Evolutionary conservation across 2,113 vertebrate species (phyloP), one percentile per base, ranked within the genome.

Genomic region (Takifugu flavidus): DNA sequence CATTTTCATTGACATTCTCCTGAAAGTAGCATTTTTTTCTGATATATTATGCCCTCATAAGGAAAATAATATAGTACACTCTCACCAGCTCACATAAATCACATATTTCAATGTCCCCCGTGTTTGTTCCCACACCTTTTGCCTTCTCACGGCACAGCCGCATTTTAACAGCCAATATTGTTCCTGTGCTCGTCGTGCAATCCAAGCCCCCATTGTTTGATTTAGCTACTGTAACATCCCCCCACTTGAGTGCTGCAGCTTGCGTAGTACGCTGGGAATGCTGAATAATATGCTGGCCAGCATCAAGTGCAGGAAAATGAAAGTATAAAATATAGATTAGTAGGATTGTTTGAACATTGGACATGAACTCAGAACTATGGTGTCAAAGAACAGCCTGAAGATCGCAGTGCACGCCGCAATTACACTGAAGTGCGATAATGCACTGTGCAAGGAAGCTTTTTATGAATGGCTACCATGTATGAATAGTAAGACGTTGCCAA

Each of bases 271-370:
- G 6, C 46, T 52, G 15, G 2, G 55, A 25, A 55, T 13, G 46
- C 14, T 70, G 11, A 71, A 57, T 69, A 53, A 73, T 43, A 60
- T 13, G 3, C 25, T 45, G 42, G 26, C 4, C 45, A 53, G 42
- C 29, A 65, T 56, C 13, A 20, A 25, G 11, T 60, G 13, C 45
- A 3, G 13, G 27, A 26, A 49, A 73, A 42, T 44, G 3, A 43
- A 70, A 44, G 3, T 25, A 66, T 75, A 29, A 73, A 67, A 60
- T 59, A 66, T 57, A 56, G 20, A 53, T 60, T 39, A 34, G 31
- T 34, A 4, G 15, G 25, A 50, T 56, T 51, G 15, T 56, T 44
- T 56, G 3, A 70, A 28, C 2, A 59, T 6, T 69, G 27, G 62
- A 15, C 27, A 51, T 44, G 28, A 59, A 45, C 28, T 61, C 13